A percentile compares a stretch with the other conserved stretches of the same genome.
Conservation (phyloP, 2,888 invertebrate genomes). For the Timandra comae region DNA sequence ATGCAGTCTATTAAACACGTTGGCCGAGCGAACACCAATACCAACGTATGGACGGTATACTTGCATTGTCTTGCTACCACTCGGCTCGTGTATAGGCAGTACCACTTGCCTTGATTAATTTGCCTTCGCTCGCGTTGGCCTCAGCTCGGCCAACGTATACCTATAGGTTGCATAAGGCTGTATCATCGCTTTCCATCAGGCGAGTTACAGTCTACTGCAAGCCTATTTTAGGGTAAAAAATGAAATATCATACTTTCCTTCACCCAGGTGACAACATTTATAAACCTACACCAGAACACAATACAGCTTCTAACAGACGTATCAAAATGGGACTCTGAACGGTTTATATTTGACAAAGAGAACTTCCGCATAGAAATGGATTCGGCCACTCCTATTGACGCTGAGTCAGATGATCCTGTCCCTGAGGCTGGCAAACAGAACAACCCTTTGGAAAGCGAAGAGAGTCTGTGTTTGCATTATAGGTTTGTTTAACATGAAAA, state of each 20-base stretch:
- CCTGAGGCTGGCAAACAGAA: conserved; percentile 53
- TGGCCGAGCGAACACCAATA: too few species aligned
- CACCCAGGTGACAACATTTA: conserved; percentile 71
- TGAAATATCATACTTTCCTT: conserved; percentile 6
- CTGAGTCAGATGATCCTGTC: conserved; percentile 70
- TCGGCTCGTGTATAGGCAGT: too few species aligned
- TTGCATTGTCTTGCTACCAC: too few species aligned
- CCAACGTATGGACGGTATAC: too few species aligned
- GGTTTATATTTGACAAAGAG: conserved; percentile 75
- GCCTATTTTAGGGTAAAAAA: background rate
- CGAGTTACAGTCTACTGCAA: too few species aligned
- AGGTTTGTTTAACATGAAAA: conserved; percentile 58
- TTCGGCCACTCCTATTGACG: conserved; percentile 55
- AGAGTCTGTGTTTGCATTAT: conserved; percentile 65
- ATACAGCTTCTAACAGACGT: conserved; percentile 75
- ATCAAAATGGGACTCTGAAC: conserved; percentile 74
- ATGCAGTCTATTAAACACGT: too few species aligned
- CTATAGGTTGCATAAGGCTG: background rate
- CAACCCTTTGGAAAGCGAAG: conserved; percentile 70
- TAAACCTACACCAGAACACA: conserved; percentile 76
- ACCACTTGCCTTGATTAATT: too few species aligned
- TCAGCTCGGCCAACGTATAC: too few species aligned
- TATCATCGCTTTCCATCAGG: too few species aligned
- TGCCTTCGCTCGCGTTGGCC: too few species aligned
- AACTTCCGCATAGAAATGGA: conserved; percentile 72